Conservation (phyloP, 2,888 invertebrate species). For the Drosophila anceps region DNA sequence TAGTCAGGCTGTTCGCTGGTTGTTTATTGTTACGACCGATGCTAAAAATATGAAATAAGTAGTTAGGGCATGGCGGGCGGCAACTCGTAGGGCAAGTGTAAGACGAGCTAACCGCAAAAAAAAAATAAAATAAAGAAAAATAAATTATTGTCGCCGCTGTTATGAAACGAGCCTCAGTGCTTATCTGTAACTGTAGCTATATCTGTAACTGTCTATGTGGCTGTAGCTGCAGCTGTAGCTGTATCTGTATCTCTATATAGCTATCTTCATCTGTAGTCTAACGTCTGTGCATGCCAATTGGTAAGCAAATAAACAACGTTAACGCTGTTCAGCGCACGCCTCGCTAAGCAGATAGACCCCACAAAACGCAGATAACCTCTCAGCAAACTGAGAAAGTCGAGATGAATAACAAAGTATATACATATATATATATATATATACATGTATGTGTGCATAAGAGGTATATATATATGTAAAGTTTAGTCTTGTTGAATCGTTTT, state of each 20-base stretch:
- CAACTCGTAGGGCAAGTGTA: slow-evolving; percentile 50
- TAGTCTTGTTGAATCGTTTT: slow-evolving; percentile 18
- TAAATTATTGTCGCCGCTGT: slow-evolving; percentile 44
- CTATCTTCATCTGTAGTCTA: slow-evolving; percentile 32
- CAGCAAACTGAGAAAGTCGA: slow-evolving; percentile 4
- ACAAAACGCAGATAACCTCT: slow-evolving; percentile 35
- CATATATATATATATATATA: not conserved
- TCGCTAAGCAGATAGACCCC: slow-evolving; percentile 40
- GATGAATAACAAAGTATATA: slow-evolving; percentile 3
- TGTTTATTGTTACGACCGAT: slow-evolving; percentile 19
- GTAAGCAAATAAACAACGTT: slow-evolving; percentile 73
- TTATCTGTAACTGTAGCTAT: slow-evolving; percentile 53
- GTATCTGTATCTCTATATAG: slow-evolving; percentile 30
- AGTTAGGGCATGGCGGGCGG: slow-evolving; percentile 2
- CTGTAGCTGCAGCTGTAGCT: slow-evolving; percentile 29
- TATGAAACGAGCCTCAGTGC: slow-evolving; percentile 59
- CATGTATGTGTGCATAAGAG: not conserved
- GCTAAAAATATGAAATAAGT: slow-evolving; percentile 24
- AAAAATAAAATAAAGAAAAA: slow-evolving; percentile 1
- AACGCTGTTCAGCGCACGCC: slow-evolving; percentile 41
- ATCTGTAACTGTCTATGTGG: slow-evolving; percentile 29
- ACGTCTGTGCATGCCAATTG: slow-evolving; percentile 63
- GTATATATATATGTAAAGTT: slow-evolving; percentile 2
- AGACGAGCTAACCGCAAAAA: slow-evolving; percentile 72
- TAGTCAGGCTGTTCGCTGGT: not conserved